These are phyloP conservation scores for Morone chrysops DNA, from an alignment of 2,113 vertebrate species.

Conservation along the genomic window DNA sequence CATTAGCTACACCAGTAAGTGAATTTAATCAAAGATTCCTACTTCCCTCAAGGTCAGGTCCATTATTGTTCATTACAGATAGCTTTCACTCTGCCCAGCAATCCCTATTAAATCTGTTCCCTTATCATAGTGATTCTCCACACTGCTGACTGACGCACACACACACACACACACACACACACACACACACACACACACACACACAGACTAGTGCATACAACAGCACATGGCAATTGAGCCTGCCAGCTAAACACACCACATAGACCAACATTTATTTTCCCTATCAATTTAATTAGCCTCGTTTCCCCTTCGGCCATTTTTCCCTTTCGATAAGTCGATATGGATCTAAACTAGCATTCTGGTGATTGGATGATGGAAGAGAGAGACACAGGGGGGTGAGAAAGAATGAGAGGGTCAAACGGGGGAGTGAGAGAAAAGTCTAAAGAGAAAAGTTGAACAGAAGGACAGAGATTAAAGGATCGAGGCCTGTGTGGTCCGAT, in stretches of 20 bases:
- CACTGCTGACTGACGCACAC: too few species aligned
- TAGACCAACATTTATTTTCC: conserved; percentile 23
- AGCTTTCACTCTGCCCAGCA: not conserved
- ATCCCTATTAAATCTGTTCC: not conserved
- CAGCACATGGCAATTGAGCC: not conserved
- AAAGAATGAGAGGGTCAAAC: conserved; percentile 19
- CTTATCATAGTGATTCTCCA: conserved; percentile 9
- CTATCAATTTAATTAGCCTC: conserved; percentile 38
- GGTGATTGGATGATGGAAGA: conserved; percentile 11
- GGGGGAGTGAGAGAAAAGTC: not conserved
- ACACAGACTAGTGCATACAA: not conserved
- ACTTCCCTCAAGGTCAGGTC: conserved; percentile 12
- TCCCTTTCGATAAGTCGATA: conserved; percentile 7
- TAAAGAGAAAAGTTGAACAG: conserved; percentile 9
- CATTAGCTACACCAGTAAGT: not conserved
- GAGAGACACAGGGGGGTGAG: not conserved
- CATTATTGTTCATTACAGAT: conserved; percentile 14
- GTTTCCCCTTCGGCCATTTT: conserved; percentile 1
- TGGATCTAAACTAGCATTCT: conserved; percentile 9
- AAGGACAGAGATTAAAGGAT: conserved; percentile 17
- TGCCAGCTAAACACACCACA: conserved; percentile 3
- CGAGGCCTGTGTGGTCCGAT: conserved; percentile 64
- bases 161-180: too few species aligned
- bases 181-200: not conserved
- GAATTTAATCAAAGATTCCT: not conserved